Percentiles rank a stretch among this genome's conserved stretches.
phyloP scores from a whole-genome alignment of 1,140 invertebrate genomes.

The Bombus confusus region DNA sequence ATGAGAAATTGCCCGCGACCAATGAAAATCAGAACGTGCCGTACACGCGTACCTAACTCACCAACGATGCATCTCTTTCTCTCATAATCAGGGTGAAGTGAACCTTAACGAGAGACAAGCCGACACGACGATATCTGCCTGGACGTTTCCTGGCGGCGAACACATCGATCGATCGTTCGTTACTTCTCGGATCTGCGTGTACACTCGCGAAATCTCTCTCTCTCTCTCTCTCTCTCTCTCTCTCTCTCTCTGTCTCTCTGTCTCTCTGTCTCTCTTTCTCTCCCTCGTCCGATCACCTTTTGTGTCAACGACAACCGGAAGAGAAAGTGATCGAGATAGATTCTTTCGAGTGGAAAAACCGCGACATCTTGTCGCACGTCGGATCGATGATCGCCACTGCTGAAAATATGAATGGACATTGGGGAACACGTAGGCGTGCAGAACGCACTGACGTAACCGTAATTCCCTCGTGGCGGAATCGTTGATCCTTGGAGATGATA shows the following conservation, averaged over 20 bases:
- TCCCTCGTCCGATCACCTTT: slow-evolving; percentile 36
- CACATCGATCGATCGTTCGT: slow-evolving; percentile 25
- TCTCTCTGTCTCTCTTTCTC: neutral
- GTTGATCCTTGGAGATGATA: slow-evolving; percentile 23
- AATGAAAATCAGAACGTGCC: slow-evolving; percentile 24
- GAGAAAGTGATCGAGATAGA: slow-evolving; percentile 64
- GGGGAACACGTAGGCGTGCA: slow-evolving; percentile 32
- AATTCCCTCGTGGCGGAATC: slow-evolving; percentile 20
- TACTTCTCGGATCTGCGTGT: slow-evolving; percentile 1
- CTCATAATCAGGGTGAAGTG: neutral
- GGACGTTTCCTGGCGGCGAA: slow-evolving; percentile 5
- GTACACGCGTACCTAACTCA: neutral
- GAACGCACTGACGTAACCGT: slow-evolving; percentile 22
- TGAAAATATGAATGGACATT: slow-evolving; percentile 22
- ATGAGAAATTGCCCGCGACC: slow-evolving; percentile 36
- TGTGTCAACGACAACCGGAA: slow-evolving; percentile 63
- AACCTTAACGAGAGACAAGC: slow-evolving; percentile 29
- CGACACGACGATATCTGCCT: slow-evolving; percentile 13
- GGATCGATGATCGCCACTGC: slow-evolving; percentile 35
- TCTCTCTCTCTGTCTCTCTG: neutral
- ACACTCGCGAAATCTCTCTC: slow-evolving; percentile 2
- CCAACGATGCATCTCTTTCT: slow-evolving; percentile 5
- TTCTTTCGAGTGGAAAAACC: slow-evolving; percentile 18
- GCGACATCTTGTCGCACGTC: slow-evolving; percentile 56
- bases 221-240: neutral